These are phyloP conservation scores for Cygnus olor DNA, from an alignment of 2,797 vertebrate genomes.

Conservation along the genomic window DNA sequence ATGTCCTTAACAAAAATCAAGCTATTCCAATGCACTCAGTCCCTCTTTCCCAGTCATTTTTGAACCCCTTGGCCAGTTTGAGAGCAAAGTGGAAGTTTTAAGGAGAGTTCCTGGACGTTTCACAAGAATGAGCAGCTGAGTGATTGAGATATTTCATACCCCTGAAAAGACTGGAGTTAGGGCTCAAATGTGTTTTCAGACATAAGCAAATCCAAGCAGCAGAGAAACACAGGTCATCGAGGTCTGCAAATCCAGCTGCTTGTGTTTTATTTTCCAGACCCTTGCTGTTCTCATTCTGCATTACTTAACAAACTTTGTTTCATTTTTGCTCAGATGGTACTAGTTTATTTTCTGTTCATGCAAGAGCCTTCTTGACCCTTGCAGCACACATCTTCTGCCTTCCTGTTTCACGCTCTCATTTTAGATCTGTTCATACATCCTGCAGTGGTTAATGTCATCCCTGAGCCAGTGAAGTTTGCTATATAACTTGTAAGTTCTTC, in stretches of 20 bases:
- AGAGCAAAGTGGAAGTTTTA: neutral
- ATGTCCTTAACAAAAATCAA: neutral
- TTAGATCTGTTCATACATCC: conserved; percentile 11
- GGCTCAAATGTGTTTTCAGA: neutral
- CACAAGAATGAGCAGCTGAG: neutral
- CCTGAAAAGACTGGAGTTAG: neutral
- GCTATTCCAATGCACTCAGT: neutral
- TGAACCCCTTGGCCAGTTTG: neutral
- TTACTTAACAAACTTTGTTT: neutral
- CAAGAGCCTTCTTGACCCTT: conserved; percentile 1
- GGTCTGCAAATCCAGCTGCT: neutral
- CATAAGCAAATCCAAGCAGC: neutral
- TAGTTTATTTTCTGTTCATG: neutral
- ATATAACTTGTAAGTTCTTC: neutral
- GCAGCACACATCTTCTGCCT: neutral
- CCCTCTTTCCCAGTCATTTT: neutral
- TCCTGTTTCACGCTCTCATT: conserved; percentile 26
- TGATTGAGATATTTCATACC: neutral
- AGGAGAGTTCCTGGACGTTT: neutral
- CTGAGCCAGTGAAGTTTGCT: neutral
- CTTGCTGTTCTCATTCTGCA: neutral
- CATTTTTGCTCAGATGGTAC: neutral
- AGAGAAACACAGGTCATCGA: neutral
- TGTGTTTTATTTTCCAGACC: neutral
- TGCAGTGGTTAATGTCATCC: neutral